Conservation (phyloP, 2,113 vertebrate genomes). For the Thryonomys swinderianus region DNA sequence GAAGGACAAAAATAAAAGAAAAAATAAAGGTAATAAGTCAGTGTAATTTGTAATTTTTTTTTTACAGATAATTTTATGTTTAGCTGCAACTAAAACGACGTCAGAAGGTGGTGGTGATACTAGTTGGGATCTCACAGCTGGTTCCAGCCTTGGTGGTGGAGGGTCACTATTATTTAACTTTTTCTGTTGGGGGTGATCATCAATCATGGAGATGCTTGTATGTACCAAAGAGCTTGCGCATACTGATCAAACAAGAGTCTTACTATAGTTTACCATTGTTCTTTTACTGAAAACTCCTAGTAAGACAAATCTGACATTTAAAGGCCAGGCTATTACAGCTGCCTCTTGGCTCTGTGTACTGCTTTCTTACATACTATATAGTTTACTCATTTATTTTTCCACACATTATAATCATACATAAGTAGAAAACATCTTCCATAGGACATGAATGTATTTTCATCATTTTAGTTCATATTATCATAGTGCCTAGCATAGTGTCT, state of each 20-base stretch:
- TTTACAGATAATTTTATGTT: slow-evolving; percentile 12
- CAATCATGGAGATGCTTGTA: neutral
- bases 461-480: neutral
- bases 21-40: neutral
- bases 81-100: neutral
- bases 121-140: neutral
- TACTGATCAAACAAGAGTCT: neutral
- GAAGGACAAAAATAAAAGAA: neutral
- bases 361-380: neutral
- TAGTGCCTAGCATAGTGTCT: neutral
- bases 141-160: too few relatives aligned
- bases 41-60: neutral
- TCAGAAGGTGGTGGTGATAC: neutral
- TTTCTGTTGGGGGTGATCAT: neutral
- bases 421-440: neutral
- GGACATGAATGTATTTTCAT: neutral
- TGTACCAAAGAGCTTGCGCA: neutral
- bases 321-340: neutral
- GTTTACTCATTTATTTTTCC: neutral
- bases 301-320: neutral
- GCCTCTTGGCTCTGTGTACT: neutral
- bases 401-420: too few relatives aligned
- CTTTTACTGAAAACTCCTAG: neutral
- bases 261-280: neutral
- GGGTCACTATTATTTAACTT: neutral